Evolutionary conservation across 2,113 vertebrate species (phyloP).

Genomic region (Coptodon rendalli): DNA sequence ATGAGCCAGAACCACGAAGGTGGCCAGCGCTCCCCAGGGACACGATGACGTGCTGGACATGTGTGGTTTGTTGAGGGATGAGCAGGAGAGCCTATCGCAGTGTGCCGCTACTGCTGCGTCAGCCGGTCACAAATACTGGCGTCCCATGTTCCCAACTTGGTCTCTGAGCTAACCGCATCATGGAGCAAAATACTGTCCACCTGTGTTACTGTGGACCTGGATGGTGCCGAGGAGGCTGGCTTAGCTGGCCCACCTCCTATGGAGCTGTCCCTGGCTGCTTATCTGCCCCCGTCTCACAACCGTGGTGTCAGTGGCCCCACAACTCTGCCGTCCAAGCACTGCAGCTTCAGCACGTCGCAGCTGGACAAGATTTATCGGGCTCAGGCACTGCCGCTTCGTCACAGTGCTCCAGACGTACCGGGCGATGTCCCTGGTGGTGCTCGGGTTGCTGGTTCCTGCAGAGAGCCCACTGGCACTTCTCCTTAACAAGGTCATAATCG

Average conservation of each 20-base stretch:
- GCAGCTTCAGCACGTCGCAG: background rate
- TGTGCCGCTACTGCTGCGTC: background rate
- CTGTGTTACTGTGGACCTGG: background rate
- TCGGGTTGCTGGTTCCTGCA: background rate
- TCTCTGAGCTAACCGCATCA: background rate
- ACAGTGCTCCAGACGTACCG: background rate
- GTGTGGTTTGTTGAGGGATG: background rate
- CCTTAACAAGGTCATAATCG: background rate
- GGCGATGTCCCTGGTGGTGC: background rate
- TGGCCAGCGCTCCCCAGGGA: background rate
- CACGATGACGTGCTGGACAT: background rate
- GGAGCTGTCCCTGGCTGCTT: background rate
- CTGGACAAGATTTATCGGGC: background rate
- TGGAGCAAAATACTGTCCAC: background rate
- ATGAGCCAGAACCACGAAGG: fast-evolving
- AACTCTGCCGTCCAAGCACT: background rate
- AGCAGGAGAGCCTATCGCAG: background rate
- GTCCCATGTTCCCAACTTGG: background rate
- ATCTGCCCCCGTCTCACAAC: background rate
- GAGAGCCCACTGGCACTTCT: background rate
- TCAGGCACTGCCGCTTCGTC: background rate
- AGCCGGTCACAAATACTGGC: background rate
- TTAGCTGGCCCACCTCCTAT: background rate
- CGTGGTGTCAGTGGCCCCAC: background rate
- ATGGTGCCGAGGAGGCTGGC: background rate